Percentiles rank a stretch among this genome's conserved stretches.
Evolutionary conservation across 2,888 invertebrate species (phyloP).

Genomic region (Pocota personata): DNA sequence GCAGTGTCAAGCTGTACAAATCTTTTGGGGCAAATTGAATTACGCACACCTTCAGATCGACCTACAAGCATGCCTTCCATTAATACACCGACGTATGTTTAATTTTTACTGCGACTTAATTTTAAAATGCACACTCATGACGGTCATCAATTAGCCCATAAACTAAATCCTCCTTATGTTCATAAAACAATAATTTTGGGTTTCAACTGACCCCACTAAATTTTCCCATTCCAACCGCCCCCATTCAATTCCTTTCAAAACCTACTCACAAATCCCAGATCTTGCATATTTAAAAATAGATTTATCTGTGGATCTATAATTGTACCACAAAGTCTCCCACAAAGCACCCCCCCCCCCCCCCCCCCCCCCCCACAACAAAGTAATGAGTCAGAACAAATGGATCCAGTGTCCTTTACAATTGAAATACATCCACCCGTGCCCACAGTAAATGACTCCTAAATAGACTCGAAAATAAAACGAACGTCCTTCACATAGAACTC

Average conservation of each 20-base stretch:
- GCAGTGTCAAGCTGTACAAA: too few species aligned
- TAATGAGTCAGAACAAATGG: slow-evolving; percentile 48
- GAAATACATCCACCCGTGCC: neutral
- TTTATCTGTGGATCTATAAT: slow-evolving; percentile 17
- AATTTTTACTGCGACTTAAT: neutral
- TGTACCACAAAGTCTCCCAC: slow-evolving; percentile 5
- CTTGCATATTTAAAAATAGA: slow-evolving; percentile 23
- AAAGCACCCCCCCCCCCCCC: neutral
- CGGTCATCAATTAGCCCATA: neutral
- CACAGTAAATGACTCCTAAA: slow-evolving; percentile 1
- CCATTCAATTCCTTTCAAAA: neutral
- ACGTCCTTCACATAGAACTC: slow-evolving; percentile 24
- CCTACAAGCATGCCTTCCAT: neutral
- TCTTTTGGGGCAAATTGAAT: too few species aligned
- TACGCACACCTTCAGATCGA: too few species aligned
- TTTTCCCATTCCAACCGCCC: neutral
- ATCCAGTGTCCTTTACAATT: slow-evolving; percentile 20
- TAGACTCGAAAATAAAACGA: slow-evolving; percentile 46
- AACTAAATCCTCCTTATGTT: neutral
- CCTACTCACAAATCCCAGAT: slow-evolving; percentile 17
- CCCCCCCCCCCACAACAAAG: neutral
- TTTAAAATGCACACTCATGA: neutral
- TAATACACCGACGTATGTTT: too few species aligned
- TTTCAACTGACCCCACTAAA: neutral
- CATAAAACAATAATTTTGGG: neutral